Evolutionary conservation across 2,888 invertebrate species (phyloP), one percentile per base, ranked within the genome.

Genomic region (Oligia latruncula): DNA sequence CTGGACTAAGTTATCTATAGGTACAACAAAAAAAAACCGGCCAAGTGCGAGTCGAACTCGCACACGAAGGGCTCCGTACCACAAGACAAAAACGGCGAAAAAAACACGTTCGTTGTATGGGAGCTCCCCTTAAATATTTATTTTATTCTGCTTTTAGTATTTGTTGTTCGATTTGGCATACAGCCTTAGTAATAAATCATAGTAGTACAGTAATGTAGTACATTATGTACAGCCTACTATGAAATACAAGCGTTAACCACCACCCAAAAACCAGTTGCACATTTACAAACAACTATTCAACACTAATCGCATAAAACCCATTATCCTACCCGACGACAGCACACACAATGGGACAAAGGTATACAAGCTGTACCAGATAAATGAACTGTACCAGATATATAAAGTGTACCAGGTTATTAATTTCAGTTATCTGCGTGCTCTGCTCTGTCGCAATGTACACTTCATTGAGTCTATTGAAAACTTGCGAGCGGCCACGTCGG

Each of bases 381-480:
- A 49, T 66, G 65, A 70, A 67, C 46, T 71, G 35, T 75, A 81
- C 71, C 55, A 81, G 66, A 71, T 77, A 52, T 67, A 84, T 71
- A 83, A 78, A 86, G 62, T 81, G 66, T 80, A 82, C 71, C 73
- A 81, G 80, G 77, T 83, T 84, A 88, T 86, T 89, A 86, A 87
- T 85, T 81, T 84, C 78, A 83, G 86, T 83, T 89, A 90, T 89
- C 88, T 83, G 80, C 72, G 73, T 77, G 83, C 88, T 89, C 86
- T 86, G 85, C 86, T 88, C 89, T 79, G 81, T 74, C 82, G 85
- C 84, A 87, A 76, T 78, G 70, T 77, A 84, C 89, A 88, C 86
- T 90, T 84, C 87, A 86, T 76, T 88, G 89, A 55, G 46, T 79
- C 84, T 83, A 90, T 91, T 90, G 84, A 87, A 88, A 88, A 86